phyloP scores from a whole-genome alignment of 1,140 invertebrate genomes.

The Ceratosolen solmsi region DNA sequence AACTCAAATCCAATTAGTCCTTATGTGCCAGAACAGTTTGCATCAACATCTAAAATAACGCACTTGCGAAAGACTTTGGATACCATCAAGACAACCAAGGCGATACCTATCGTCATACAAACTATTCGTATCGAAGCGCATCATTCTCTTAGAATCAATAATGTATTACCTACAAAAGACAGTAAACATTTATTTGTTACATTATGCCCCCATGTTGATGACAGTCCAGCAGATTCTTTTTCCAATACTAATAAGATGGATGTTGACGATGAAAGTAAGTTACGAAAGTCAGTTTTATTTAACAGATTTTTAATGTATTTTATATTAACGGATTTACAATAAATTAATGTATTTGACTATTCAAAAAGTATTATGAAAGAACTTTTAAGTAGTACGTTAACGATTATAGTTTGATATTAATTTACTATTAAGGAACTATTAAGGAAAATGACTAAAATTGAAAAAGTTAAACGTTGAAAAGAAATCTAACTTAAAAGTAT shows the following conservation, averaged over 20 bases:
- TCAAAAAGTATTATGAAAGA: too few relatives aligned
- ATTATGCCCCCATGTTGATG: slow-evolving; percentile 67
- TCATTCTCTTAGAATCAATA: slow-evolving; percentile 73
- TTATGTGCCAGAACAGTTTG: slow-evolving; percentile 64
- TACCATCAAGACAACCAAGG: slow-evolving; percentile 60
- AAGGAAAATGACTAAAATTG: too few relatives aligned
- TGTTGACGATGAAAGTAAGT: slow-evolving; percentile 70
- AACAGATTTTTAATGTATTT: neutral
- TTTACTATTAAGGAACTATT: too few relatives aligned
- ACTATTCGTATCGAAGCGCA: slow-evolving; percentile 66
- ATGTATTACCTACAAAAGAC: slow-evolving; percentile 78
- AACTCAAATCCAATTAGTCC: slow-evolving; percentile 68
- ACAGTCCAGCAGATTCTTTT: slow-evolving; percentile 51
- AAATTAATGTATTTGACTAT: too few relatives aligned
- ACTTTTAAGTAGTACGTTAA: too few relatives aligned
- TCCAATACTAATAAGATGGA: slow-evolving; percentile 71
- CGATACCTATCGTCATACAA: slow-evolving; percentile 70
- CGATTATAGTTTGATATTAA: too few relatives aligned
- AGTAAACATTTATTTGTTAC: slow-evolving; percentile 79
- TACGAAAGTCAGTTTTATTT: slow-evolving; percentile 50
- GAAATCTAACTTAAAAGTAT: neutral
- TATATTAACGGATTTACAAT: too few relatives aligned
- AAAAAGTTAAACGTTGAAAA: too few relatives aligned
- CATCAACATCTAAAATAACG: slow-evolving; percentile 68
- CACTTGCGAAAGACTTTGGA: slow-evolving; percentile 64